Evolutionary conservation across 1,140 invertebrate genomes (phyloP), one percentile per base, ranked within the genome.

Genomic region (Cyphomyrmex costatus): DNA sequence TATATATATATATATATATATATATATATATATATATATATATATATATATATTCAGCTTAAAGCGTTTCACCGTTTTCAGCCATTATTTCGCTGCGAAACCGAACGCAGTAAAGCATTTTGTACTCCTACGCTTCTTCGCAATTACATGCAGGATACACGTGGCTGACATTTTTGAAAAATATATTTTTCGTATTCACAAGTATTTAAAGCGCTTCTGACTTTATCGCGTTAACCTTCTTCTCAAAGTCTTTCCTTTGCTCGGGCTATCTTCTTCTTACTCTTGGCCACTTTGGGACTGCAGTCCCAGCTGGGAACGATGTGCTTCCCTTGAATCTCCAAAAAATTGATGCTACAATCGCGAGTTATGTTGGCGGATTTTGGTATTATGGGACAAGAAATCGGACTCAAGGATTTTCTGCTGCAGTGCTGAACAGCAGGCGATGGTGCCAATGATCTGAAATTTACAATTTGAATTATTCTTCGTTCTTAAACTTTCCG

Each of bases 351-450:
- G 3, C 30, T 66, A 46, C 42, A 61, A 77, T 66, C 66, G 21
- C 74, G 65, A 74, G 21, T 74, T 36, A 53, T 51, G 27, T 89
- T 71, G 33, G 89, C 53, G 27, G 90, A 88, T 21, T 65, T 65
- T 21, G 82, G 63, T 19, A 88, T 49, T 24, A 30, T 70, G 1
- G 92, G 58, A 8, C 85, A 90, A 16, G 88, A 79, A 87, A 94
- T 94, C 21, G 94, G 94, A 89, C 92, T 94, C 60, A 94, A 63
- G n/a, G 93, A 91, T 79, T 92, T 93, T 46, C 87, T 87, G 24
- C 68, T 90, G 14, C 91, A 87, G 0, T 88, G 73, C 8, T 86
- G 66, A 3, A 88, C 8, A 21, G 79, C 84, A 7, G 91, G 86
- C n/a, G 90, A 86, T 24, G 91, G 88, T 27, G 88, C 88, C 12